A percentile compares a stretch with the other conserved stretches of the same genome.
phyloP scores from a whole-genome alignment of 2,888 invertebrate species.

The Creontiades dilutus region DNA sequence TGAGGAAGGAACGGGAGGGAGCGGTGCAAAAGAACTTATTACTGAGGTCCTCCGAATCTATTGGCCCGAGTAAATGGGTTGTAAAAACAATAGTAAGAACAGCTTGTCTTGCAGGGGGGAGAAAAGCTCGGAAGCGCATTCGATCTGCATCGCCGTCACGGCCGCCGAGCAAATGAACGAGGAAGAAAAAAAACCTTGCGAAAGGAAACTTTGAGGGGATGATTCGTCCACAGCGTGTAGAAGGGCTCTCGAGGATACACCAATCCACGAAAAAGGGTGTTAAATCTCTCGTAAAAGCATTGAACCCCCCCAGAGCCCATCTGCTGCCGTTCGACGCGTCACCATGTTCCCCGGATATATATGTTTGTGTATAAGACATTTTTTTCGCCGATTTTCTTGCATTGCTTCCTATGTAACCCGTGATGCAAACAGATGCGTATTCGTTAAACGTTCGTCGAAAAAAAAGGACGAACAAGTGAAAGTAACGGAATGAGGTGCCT shows the following conservation, averaged over 20 bases:
- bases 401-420: not conserved
- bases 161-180: constrained; percentile 60
- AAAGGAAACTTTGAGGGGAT: constrained; percentile 5
- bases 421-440: constrained; percentile 51
- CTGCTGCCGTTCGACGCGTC: constrained; percentile 34
- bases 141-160: constrained; percentile 57
- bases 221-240: constrained; percentile 15
- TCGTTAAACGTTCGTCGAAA: not conserved
- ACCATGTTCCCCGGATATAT: constrained; percentile 20
- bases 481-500: constrained; percentile 43
- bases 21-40: not conserved
- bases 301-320: constrained; percentile 42
- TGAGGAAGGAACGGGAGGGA: not conserved
- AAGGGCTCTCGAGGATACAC: constrained; percentile 50
- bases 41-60: constrained; percentile 48
- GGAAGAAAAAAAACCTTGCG: constrained; percentile 23
- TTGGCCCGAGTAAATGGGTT: constrained; percentile 63
- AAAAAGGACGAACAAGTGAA: constrained; percentile 18
- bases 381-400: not conserved
- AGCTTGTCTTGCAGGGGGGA: constrained; percentile 9
- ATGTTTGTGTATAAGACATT: not conserved
- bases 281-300: constrained; percentile 69
- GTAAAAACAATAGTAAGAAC: constrained; percentile 61
- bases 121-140: not conserved
- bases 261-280: constrained; percentile 66